Percentiles rank a stretch among this genome's conserved stretches.
These are phyloP conservation scores for Drosophila longiperda DNA, from an alignment of 2,888 invertebrate species.

Conservation along the genomic window DNA sequence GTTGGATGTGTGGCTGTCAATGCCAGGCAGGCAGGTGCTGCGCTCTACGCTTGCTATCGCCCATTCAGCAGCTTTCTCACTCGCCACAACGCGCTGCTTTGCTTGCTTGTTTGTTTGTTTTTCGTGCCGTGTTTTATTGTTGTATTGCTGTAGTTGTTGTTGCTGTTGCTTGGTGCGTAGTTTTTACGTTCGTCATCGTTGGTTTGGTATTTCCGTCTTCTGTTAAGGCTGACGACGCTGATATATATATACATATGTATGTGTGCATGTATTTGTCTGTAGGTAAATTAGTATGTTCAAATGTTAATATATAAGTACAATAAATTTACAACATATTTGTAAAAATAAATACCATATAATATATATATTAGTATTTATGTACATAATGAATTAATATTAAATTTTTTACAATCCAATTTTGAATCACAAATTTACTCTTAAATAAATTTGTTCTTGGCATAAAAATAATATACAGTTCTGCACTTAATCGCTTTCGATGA, in stretches of 20 bases:
- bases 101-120: conserved; percentile 75
- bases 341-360: not conserved
- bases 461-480: not conserved
- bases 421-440: not conserved
- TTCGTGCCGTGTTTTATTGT: conserved; percentile 78
- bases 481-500: not conserved
- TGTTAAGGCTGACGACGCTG: conserved; percentile 52
- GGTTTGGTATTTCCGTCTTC: conserved; percentile 79
- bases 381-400: not conserved
- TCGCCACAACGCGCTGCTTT: conserved; percentile 23
- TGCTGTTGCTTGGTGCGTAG: conserved; percentile 74
- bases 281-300: not conserved
- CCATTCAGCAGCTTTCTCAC: conserved; percentile 35
- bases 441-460: not conserved
- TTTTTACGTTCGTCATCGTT: conserved; percentile 80
- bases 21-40: conserved; percentile 73
- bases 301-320: conserved; percentile 4
- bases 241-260: conserved; percentile 4
- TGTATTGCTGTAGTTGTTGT: conserved; percentile 38
- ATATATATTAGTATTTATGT: not conserved
- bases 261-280: not conserved
- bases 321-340: not conserved
- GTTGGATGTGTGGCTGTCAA: conserved; percentile 20
- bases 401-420: not conserved
- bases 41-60: conserved; percentile 41